A percentile compares a stretch with the other conserved stretches of the same genome.
phyloP scores from a whole-genome alignment of 1,140 invertebrate genomes.

The Drosophila pruinosa region DNA sequence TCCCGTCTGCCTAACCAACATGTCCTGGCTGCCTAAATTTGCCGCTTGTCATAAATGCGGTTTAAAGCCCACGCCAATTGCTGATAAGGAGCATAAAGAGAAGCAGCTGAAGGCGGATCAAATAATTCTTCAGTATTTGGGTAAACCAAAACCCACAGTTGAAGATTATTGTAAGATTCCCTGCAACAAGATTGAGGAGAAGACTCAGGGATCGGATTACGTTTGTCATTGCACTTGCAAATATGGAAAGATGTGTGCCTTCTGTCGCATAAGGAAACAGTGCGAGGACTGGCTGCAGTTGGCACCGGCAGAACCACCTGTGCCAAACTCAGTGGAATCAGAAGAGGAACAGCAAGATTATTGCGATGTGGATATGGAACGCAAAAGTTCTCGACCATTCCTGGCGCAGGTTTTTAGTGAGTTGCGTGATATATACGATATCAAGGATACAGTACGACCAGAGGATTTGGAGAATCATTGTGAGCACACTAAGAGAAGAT shows the following conservation, averaged over 20 bases:
- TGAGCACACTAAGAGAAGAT: neutral
- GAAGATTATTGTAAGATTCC: constrained; percentile 24
- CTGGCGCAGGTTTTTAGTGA: constrained; percentile 61
- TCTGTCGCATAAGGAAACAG: constrained; percentile 58
- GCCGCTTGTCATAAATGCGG: constrained; percentile 39
- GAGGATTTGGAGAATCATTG: neutral
- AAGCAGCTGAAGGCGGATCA: constrained; percentile 27
- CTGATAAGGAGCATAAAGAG: neutral
- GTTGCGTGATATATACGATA: constrained; percentile 51
- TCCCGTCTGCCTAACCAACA: constrained; percentile 44
- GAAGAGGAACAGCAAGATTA: constrained; percentile 45
- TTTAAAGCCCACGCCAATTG: neutral
- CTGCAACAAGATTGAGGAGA: neutral
- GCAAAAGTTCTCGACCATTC: constrained; percentile 49
- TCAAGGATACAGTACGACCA: constrained; percentile 25
- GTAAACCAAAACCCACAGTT: neutral
- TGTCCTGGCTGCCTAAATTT: constrained; percentile 60
- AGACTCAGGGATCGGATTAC: neutral
- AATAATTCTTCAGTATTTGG: constrained; percentile 36
- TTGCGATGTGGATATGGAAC: constrained; percentile 23
- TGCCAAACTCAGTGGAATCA: neutral
- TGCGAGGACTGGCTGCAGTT: constrained; percentile 47
- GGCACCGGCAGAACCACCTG: neutral
- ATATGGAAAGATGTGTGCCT: constrained; percentile 34
- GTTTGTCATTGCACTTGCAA: constrained; percentile 46